Base-by-base conservation (phyloP, 2,113 vertebrate genomes). In the Callaeas wilsoni region DNA sequence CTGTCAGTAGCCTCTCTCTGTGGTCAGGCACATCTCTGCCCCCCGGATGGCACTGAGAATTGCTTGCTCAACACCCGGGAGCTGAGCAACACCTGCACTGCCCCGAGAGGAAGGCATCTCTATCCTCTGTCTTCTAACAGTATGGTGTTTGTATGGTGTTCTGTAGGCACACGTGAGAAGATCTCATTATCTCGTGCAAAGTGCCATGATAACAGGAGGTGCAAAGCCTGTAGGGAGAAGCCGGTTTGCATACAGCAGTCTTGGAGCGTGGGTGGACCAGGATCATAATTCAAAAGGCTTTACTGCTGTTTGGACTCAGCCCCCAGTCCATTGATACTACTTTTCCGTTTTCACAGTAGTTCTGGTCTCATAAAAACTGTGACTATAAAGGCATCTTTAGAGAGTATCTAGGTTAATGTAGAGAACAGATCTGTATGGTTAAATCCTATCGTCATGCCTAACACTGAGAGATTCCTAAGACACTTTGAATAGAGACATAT, bases 21-120 rank as follows among this genome's bases (percentile, higher is more conserved):
- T 41, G 37, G 27, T 33, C 22, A 35, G 39, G 22, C 25, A 37
- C 35, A 46, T 42, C 5, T 7, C 2, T 19, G 35, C 1, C 16
- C 5, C 12, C 9, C 76, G 39, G 13, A 26, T 1, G 3, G 8
- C 10, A 20, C 57, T 59, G 18, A 1, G 2, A 33, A 37, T 33
- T 16, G 12, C 16, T 79, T 56, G 29, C n/a, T 41, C 37, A 13
- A 2, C 16, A 32, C 4, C 29, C 3, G 5, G 19, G 5, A 79
- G 18, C 21, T 23, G 26, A 85, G 35, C 15, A 76, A 5, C 16
- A 33, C 9, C 29, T 22, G 7, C 0, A 5, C 11, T 63, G 73
- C 50, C 16, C 25, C 2, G 1, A 41, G 25, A 41, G 6, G 19
- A 84, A 42, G 18, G 5, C 50, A 4, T 49, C 25, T 78, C 26